Conservation (phyloP, 2,888 invertebrate species). For the Lithophane semibrunnea region DNA sequence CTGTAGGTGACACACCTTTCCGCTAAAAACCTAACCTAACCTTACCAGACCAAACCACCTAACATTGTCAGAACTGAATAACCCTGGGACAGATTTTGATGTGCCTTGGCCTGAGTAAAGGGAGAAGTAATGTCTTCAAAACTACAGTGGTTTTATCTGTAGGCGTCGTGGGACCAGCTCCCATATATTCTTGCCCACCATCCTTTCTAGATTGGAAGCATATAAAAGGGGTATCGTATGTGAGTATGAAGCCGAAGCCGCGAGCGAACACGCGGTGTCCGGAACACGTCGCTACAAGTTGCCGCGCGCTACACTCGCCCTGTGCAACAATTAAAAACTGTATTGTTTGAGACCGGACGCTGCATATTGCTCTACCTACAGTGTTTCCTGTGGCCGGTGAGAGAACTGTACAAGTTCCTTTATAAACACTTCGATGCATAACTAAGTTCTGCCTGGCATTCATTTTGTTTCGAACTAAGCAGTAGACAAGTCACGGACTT, state of each 20-base stretch:
- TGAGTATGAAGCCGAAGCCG: too few species aligned
- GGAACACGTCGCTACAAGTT: not conserved
- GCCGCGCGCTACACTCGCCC: not conserved
- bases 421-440: not conserved
- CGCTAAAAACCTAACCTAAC: too few species aligned
- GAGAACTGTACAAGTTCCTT: not conserved
- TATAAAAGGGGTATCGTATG: not conserved
- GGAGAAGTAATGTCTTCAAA: too few species aligned
- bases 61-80: too few species aligned
- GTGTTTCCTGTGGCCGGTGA: conserved; percentile 1
- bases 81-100: too few species aligned
- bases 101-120: too few species aligned
- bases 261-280: not conserved
- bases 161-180: too few species aligned
- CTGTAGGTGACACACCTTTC: too few species aligned
- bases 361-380: conserved; percentile 2
- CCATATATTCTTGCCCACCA: too few species aligned
- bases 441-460: not conserved
- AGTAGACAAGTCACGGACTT: too few species aligned
- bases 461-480: not conserved
- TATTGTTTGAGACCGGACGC: conserved; percentile 9
- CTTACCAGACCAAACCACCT: too few species aligned
- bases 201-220: not conserved
- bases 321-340: conserved; percentile 20
- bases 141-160: too few species aligned